These are phyloP conservation scores for Bettongia penicillata DNA, from an alignment of 2,113 vertebrate genomes.

Conservation along the genomic window DNA sequence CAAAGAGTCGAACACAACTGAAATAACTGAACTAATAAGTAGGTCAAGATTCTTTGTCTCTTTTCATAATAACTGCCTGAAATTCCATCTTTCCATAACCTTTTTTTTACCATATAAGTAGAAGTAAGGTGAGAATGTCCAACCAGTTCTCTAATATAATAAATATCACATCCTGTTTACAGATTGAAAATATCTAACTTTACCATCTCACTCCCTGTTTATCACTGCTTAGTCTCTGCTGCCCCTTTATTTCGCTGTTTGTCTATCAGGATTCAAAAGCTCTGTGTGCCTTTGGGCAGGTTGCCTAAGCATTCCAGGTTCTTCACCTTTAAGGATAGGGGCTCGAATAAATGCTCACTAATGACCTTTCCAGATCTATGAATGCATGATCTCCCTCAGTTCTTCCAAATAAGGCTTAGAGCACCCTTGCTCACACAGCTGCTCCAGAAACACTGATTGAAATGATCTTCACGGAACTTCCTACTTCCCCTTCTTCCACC, in stretches of 20 bases:
- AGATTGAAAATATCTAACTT: background rate
- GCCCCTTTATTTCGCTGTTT: conserved; percentile 22
- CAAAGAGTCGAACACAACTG: background rate
- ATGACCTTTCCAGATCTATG: background rate
- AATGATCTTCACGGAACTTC: background rate
- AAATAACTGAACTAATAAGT: background rate
- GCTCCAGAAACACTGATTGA: background rate
- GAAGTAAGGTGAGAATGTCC: background rate
- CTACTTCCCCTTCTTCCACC: background rate
- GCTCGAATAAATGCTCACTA: background rate
- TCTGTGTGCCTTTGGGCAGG: background rate
- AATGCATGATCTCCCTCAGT: background rate
- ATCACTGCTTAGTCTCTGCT: conserved; percentile 16
- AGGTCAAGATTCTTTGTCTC: background rate
- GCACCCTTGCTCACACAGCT: background rate
- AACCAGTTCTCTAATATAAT: background rate
- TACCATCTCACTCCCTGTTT: background rate
- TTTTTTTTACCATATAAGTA: background rate
- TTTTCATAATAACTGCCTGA: conserved; percentile 40
- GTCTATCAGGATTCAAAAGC: background rate
- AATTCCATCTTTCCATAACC: conserved; percentile 11
- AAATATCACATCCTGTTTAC: background rate
- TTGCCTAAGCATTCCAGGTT: background rate
- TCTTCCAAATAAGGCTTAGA: background rate
- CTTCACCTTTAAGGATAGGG: background rate